These are phyloP conservation scores for Zophobas atratus DNA, from an alignment of 1,140 invertebrate genomes.

Conservation along the genomic window DNA sequence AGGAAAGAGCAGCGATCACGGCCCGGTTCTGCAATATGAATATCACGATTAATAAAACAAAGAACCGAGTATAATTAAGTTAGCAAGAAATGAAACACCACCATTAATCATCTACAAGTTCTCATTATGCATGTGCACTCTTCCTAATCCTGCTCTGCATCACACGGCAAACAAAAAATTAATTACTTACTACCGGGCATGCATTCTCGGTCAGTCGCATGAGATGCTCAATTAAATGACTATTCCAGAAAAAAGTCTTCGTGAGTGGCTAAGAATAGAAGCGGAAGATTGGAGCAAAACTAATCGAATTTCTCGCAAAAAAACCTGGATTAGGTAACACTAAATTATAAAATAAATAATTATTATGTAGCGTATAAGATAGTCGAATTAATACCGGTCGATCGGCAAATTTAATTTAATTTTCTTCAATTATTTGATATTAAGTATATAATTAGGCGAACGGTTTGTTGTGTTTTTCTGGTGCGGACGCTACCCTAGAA, in stretches of 20 bases:
- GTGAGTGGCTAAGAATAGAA: slow-evolving; percentile 26
- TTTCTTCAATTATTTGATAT: too few species aligned
- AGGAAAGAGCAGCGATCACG: background rate
- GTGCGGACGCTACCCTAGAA: too few species aligned
- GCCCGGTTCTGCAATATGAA: background rate
- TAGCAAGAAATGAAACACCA: slow-evolving; percentile 32
- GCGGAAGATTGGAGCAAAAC: slow-evolving; percentile 4
- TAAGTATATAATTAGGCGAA: too few species aligned
- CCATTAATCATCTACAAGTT: slow-evolving; percentile 34
- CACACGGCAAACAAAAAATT: slow-evolving; percentile 27
- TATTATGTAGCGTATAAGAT: too few species aligned
- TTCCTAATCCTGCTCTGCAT: slow-evolving; percentile 30
- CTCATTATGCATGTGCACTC: slow-evolving; percentile 39
- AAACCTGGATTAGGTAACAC: background rate
- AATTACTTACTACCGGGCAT: slow-evolving; percentile 37
- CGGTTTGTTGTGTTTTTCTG: too few species aligned
- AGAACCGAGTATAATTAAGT: slow-evolving; percentile 33
- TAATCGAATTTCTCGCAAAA: background rate
- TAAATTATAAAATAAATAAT: too few species aligned
- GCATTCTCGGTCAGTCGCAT: slow-evolving; percentile 10
- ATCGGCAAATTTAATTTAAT: too few species aligned
- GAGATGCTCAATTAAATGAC: slow-evolving; percentile 29
- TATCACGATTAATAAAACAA: slow-evolving; percentile 4
- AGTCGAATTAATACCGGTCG: too few species aligned
- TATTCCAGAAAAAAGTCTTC: slow-evolving; percentile 14